Percentiles rank a stretch among this genome's conserved stretches.
phyloP scores from a whole-genome alignment of 1,140 invertebrate species.

The Ladona fulva region DNA sequence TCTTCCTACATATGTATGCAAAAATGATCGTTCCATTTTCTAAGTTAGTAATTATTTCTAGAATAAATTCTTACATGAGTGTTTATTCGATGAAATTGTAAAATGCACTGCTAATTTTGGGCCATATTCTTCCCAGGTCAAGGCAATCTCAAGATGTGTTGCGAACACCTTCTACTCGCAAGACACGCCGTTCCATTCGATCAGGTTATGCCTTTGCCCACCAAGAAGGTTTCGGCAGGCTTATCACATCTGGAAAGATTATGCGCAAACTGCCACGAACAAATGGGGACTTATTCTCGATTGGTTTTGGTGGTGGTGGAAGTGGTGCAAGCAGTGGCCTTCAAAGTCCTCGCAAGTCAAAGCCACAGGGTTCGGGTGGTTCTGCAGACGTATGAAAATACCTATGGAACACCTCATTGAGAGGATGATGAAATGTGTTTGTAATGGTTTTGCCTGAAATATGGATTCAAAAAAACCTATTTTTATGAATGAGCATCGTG shows the following conservation, averaged over 20 bases:
- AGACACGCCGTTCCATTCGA: conserved; percentile 78
- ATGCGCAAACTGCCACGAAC: conserved; percentile 76
- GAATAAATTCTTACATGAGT: too few species aligned
- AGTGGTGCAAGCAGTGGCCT: not conserved
- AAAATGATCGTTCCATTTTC: too few species aligned
- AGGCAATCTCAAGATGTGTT: conserved; percentile 65
- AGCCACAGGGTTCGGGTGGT: not conserved
- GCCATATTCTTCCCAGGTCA: conserved; percentile 37
- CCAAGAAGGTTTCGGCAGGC: conserved; percentile 90
- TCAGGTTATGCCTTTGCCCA: conserved; percentile 99
- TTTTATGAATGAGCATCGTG: not conserved
- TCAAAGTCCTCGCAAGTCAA: conserved; percentile 14
- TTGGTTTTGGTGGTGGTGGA: not conserved
- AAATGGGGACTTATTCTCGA: conserved; percentile 18
- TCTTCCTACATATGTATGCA: too few species aligned
- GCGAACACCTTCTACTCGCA: conserved; percentile 74
- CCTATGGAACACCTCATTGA: not conserved
- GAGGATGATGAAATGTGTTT: not conserved
- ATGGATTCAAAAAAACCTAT: not conserved
- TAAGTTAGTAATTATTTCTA: too few species aligned
- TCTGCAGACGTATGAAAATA: not conserved
- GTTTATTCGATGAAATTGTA: too few species aligned
- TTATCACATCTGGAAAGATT: conserved; percentile 96
- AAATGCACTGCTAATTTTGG: too few species aligned
- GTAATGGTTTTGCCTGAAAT: not conserved